A percentile compares a stretch with the other conserved stretches of the same genome.
Evolutionary conservation across 2,797 vertebrate species (phyloP).

Genomic region (Lindbergichthys nudifrons): DNA sequence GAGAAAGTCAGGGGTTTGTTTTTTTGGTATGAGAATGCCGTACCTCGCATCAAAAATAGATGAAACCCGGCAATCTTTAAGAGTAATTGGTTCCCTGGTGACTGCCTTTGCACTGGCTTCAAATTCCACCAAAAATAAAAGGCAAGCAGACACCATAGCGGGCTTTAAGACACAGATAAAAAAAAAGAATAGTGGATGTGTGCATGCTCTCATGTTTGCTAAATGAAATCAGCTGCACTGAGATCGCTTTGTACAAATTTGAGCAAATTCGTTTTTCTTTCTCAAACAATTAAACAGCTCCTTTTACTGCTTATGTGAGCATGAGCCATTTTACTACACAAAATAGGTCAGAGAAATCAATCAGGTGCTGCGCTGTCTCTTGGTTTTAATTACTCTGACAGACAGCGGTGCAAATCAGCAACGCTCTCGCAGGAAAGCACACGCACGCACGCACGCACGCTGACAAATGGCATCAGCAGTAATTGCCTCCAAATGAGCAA

Average conservation of each 20-base stretch:
- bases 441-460: conserved; percentile 40
- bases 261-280: conserved; percentile 2
- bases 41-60: conserved; percentile 78
- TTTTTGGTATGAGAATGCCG: conserved; percentile 17
- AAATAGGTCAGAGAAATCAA: conserved; percentile 71
- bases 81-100: conserved; percentile 82
- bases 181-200: background rate
- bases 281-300: conserved; percentile 32
- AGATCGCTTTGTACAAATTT: conserved; percentile 4
- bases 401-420: conserved; percentile 64
- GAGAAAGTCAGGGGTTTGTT: conserved; percentile 18
- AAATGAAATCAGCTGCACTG: conserved; percentile 22
- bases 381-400: conserved; percentile 74
- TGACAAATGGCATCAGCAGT: conserved; percentile 63
- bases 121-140: conserved; percentile 57
- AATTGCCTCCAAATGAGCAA: conserved; percentile 73
- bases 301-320: conserved; percentile 23
- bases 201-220: background rate
- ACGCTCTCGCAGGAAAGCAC: conserved; percentile 37
- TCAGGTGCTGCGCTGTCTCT: conserved; percentile 53
- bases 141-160: conserved; percentile 15
- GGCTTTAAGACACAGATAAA: conserved; percentile 12
- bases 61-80: conserved; percentile 74
- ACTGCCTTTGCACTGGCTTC: conserved; percentile 48
- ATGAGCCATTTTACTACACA: conserved; percentile 57